Evolutionary conservation across 2,888 invertebrate genomes (phyloP), one percentile per base, ranked within the genome.

Genomic region (Lycocerus yunnanus): DNA sequence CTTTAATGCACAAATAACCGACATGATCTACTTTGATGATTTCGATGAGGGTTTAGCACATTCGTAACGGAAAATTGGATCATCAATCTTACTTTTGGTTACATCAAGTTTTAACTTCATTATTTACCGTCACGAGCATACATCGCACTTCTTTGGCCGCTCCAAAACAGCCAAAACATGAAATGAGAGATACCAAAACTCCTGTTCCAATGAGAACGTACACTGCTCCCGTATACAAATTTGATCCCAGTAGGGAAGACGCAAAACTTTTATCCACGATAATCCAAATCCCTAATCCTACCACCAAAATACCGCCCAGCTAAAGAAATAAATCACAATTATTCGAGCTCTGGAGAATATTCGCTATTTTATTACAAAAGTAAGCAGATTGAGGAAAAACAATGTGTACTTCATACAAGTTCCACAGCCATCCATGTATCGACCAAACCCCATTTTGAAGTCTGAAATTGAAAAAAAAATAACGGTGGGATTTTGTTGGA

Each of bases 91-190:
- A n/a, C 43, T 43, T 43, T 43, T 43, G 43, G n/a, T 43, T 43
- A 43, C 43, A 43, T 24, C 0, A 10, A n/a, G 43, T 43, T 43
- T n/a, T 6, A 43, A n/a, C 6, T 43, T 6, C 1, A 43, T 63
- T 6, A 18, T 16, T 89, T 88, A 97, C 97, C 89, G 95, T 95
- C 72, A 97, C 90, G 66, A 98, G 91, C 92, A 98, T 93, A 87
- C 97, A 97, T 87, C 96, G 94, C 84, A 97, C 94, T 90, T 98
- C 97, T 85, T 94, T 95, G 65, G 95, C 93, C n/a, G 97, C 96
- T 63, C 97, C 98, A 83, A 96, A 91, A 87, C 97, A 97, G 73
- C 98, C 98, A 77, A 98, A 91, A 86, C 97, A 93, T 10, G 97
- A 94, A 70, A 97, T 91, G 77, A 97, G 84, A 82, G 95, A 92